Conservation (phyloP, 1,140 invertebrate species). For the Phthorimaea operculella region DNA sequence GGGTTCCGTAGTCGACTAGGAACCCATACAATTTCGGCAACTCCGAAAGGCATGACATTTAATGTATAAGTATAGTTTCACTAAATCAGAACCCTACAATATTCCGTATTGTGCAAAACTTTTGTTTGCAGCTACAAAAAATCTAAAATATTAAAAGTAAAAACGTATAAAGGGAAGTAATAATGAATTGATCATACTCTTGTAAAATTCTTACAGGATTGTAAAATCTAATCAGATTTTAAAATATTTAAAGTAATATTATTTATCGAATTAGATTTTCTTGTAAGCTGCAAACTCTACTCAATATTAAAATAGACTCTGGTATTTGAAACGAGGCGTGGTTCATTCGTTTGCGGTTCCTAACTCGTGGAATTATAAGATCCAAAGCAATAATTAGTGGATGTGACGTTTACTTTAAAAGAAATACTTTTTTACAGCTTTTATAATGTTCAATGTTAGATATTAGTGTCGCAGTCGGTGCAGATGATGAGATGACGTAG, state of each 20-base stretch:
- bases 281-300: conserved; percentile 12
- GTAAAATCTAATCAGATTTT: not conserved
- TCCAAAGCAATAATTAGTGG: conserved; percentile 59
- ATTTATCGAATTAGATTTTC: not conserved
- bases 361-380: conserved; percentile 28
- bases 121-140: not conserved
- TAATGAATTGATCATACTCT: not conserved
- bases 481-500: no score
- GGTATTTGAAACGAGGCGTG: no score
- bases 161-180: not conserved
- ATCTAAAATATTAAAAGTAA: not conserved
- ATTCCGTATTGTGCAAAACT: not conserved
- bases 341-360: conserved; percentile 39
- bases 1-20: not conserved
- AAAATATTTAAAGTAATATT: not conserved
- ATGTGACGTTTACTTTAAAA: conserved; percentile 45
- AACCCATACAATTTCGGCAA: not conserved
- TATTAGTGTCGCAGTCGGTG: not conserved
- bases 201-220: not conserved
- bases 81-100: conserved; percentile 15
- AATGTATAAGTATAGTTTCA: no score
- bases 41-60: not conserved
- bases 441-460: conserved; percentile 12
- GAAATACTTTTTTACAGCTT: conserved; percentile 38
- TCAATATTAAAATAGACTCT: conserved; percentile 2